phyloP scores from a whole-genome alignment of 2,113 vertebrate species.

The Salminus brasiliensis region DNA sequence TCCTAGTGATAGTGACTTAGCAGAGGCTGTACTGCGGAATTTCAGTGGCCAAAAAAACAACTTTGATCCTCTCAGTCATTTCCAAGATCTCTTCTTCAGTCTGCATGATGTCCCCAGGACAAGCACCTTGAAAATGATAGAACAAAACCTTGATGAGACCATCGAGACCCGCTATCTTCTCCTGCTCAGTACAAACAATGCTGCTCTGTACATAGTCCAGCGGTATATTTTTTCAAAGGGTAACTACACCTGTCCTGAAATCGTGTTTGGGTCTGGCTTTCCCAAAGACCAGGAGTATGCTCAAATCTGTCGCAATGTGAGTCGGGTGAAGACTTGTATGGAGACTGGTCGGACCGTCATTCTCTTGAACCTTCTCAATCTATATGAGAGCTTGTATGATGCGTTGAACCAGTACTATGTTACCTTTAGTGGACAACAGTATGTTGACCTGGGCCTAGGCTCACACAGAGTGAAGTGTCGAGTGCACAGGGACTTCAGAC shows the following conservation, averaged over 20 bases:
- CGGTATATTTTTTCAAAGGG: constrained; percentile 68
- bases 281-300: constrained; percentile 81
- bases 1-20: constrained; percentile 64
- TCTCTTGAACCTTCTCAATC: constrained; percentile 80
- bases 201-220: constrained; percentile 78
- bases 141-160: constrained; percentile 68
- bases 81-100: constrained; percentile 61
- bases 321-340: constrained; percentile 80
- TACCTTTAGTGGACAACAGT: constrained; percentile 74
- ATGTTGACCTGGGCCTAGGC: constrained; percentile 81
- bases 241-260: constrained; percentile 68
- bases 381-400: constrained; percentile 83
- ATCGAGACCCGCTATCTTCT: constrained; percentile 76
- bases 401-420: constrained; percentile 82
- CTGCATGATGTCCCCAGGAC: constrained; percentile 58
- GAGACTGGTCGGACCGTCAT: constrained; percentile 79
- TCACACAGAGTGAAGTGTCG: constrained; percentile 81
- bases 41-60: constrained; percentile 75
- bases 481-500: constrained; percentile 74
- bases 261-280: constrained; percentile 82
- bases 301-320: constrained; percentile 79
- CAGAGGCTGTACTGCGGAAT: constrained; percentile 76
- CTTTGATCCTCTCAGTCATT: constrained; percentile 68
- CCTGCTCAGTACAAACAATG: constrained; percentile 79
- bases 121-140: constrained; percentile 73